Conservation (phyloP, 2,113 vertebrate genomes). For the Macquaria ambigua region DNA sequence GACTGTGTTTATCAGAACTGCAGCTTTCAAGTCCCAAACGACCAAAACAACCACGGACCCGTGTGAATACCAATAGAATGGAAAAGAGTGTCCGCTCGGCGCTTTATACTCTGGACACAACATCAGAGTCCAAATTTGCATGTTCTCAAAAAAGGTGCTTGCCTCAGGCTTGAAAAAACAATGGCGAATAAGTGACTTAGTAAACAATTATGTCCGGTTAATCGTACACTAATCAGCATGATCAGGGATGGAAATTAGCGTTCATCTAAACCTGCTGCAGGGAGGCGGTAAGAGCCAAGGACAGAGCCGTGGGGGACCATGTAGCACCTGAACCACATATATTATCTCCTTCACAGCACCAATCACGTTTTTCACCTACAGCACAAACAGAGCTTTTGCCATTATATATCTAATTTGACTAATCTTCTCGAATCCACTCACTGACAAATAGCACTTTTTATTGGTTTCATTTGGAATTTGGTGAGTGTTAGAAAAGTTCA, state of each 20-base stretch:
- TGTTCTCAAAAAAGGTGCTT: constrained; percentile 18
- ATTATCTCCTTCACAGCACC: constrained; percentile 15
- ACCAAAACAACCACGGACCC: constrained; percentile 44
- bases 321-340: constrained; percentile 17
- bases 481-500: neutral
- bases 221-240: constrained; percentile 40
- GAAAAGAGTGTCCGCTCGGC: neutral
- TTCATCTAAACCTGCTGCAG: constrained; percentile 28
- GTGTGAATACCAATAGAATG: constrained; percentile 23
- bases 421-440: neutral
- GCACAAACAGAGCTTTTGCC: neutral
- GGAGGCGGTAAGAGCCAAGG: constrained; percentile 20
- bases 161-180: constrained; percentile 25
- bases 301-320: constrained; percentile 6
- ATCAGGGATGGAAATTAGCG: constrained; percentile 29
- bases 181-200: neutral
- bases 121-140: constrained; percentile 4
- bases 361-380: neutral
- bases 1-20: constrained; percentile 53
- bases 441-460: neutral
- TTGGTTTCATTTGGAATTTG: neutral
- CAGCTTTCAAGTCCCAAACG: constrained; percentile 33
- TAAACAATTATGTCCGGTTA: constrained; percentile 35
- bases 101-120: constrained; percentile 10
- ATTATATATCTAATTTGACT: neutral